Conservation (phyloP, 2,888 invertebrate genomes). For the Caenorhabditis wallacei region DNA sequence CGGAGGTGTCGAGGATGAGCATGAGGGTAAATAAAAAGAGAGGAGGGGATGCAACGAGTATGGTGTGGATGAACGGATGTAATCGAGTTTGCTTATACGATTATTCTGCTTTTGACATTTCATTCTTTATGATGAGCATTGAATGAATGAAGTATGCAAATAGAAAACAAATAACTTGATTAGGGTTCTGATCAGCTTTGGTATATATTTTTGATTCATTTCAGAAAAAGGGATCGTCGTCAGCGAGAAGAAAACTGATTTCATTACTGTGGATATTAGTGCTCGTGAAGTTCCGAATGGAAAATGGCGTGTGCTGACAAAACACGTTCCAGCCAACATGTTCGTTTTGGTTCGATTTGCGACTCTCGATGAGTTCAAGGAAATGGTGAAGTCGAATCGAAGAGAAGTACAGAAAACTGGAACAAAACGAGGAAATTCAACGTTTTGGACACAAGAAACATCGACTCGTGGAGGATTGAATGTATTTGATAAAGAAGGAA, state of each 20-base stretch:
- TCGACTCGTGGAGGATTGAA: slow-evolving; percentile 79
- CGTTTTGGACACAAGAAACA: slow-evolving; percentile 66
- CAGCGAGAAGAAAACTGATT: slow-evolving; percentile 38
- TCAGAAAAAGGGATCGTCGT: slow-evolving; percentile 57
- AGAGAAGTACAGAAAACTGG: slow-evolving; percentile 2
- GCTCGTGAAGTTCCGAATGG: slow-evolving; percentile 61
- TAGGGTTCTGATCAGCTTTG: background rate
- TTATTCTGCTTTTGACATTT: slow-evolving; percentile 64
- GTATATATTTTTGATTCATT: background rate
- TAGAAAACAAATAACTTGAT: background rate
- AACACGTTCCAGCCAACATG: slow-evolving; percentile 74
- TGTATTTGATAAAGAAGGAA: slow-evolving; percentile 79
- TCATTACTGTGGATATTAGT: slow-evolving; percentile 52
- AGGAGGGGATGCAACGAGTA: slow-evolving; percentile 25
- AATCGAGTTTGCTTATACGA: slow-evolving; percentile 59
- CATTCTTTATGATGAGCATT: slow-evolving; percentile 41
- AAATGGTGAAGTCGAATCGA: background rate
- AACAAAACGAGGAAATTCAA: slow-evolving; percentile 1
- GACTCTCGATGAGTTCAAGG: slow-evolving; percentile 61
- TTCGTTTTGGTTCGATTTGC: slow-evolving; percentile 74
- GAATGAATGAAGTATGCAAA: slow-evolving; percentile 15
- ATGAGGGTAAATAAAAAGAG: slow-evolving; percentile 43
- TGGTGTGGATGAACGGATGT: slow-evolving; percentile 56
- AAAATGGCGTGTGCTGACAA: slow-evolving; percentile 76
- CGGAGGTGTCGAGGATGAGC: slow-evolving; percentile 53